Base-by-base conservation (phyloP, 2,888 invertebrate genomes). In the Bedellia somnulentella region DNA sequence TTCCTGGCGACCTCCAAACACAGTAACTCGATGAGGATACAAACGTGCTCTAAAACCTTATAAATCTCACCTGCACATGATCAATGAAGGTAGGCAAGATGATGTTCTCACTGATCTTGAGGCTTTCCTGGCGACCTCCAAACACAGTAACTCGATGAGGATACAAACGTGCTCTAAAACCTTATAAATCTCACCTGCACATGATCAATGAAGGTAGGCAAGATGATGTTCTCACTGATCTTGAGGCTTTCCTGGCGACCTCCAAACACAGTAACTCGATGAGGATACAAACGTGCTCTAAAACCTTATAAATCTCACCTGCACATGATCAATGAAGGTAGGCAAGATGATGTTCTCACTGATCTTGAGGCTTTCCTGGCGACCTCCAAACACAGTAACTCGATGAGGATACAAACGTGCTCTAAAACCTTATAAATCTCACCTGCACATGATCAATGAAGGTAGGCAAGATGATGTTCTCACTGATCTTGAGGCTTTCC, bases 241-340 rank as follows among this genome's bases (percentile, higher is more conserved):
- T 91, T 87, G 35, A 94, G 0, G 95, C 89, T 51, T 94, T 87
- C 40, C 87, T 82, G 0, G 97, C 94, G 5, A 93, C 84, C 39
- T 87, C 85, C 35, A 97, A 82, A 39, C 95, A 86, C 8, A 95
- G 66, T 27, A 89, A 85, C 48, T 96, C 91, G 8, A 99, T n/a
- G n/a, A n/a, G n/a, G n/a, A n/a, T n/a, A n/a, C n/a, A n/a, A n/a
- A n/a, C n/a, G n/a, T n/a, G n/a, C n/a, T n/a, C n/a, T n/a, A n/a
- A n/a, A n/a, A n/a, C n/a, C n/a, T n/a, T n/a, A n/a, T n/a, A n/a
- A n/a, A n/a, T n/a, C 2, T 37, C 47, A 88, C 90, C 80, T 88
- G 85, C 42, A 93, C 73, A 40, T 87, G 85, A 39, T 86, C 82
- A 37, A 96, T 90, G 8, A 98, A 77, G 36, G 94, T 89, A 27